Percentiles rank a stretch among this genome's conserved stretches.
These are phyloP conservation scores for Myodes glareolus DNA, from an alignment of 2,113 vertebrate genomes.

Conservation along the genomic window DNA sequence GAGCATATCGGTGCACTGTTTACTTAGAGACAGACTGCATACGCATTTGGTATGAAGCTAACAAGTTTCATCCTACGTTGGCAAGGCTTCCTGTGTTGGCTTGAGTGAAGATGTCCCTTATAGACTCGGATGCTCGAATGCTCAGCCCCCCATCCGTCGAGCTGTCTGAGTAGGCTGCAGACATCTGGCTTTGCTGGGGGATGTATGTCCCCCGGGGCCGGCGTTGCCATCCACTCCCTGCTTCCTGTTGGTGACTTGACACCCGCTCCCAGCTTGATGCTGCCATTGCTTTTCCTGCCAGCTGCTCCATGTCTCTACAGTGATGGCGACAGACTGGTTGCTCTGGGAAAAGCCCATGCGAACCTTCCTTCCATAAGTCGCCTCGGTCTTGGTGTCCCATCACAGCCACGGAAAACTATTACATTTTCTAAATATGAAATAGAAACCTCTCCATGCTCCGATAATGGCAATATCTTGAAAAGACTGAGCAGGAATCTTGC, in stretches of 20 bases:
- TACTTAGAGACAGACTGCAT: conserved; percentile 29
- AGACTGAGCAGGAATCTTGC: background rate
- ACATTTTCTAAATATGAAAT: background rate
- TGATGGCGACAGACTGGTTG: background rate
- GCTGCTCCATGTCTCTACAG: background rate
- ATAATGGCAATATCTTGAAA: background rate
- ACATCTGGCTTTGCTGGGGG: background rate
- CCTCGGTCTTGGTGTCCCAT: background rate
- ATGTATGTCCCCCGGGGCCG: background rate
- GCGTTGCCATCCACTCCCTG: background rate
- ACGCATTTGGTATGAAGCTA: background rate
- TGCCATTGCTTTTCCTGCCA: background rate
- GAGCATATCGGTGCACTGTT: background rate
- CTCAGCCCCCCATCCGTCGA: background rate
- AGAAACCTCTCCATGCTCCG: background rate
- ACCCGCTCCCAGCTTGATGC: background rate
- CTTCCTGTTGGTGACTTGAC: background rate
- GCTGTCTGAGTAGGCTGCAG: background rate
- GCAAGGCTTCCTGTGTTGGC: background rate
- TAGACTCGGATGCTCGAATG: background rate
- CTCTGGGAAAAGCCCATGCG: background rate
- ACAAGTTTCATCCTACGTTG: background rate
- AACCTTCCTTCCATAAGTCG: background rate
- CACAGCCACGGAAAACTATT: background rate
- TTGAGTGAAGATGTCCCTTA: background rate